These are phyloP conservation scores for Osmerus mordax DNA, from an alignment of 2,113 vertebrate genomes.

Conservation along the genomic window DNA sequence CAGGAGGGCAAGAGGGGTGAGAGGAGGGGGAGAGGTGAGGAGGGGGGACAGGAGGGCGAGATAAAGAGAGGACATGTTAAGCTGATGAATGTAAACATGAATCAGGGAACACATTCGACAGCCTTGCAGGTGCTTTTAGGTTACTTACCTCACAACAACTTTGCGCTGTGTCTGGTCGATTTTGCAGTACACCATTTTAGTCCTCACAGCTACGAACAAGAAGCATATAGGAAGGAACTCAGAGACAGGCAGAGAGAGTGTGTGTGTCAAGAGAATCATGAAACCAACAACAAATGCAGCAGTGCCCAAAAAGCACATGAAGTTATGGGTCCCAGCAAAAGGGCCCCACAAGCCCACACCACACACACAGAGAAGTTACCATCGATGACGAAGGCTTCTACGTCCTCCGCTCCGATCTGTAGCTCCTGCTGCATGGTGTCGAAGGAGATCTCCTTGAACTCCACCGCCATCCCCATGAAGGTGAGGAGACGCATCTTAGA, in stretches of 20 bases:
- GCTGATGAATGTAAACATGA: neutral
- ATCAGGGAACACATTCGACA: neutral
- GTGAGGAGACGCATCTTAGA: slow-evolving; percentile 97
- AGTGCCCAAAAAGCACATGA: no score
- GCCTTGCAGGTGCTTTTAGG: no score
- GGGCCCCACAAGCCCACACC: no score
- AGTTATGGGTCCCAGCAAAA: no score
- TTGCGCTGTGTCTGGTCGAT: slow-evolving; percentile 97
- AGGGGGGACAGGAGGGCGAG: no score
- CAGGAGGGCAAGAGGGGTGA: no score
- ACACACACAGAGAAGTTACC: slow-evolving; percentile 67
- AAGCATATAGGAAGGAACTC: slow-evolving; percentile 20
- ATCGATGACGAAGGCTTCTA: slow-evolving; percentile 97
- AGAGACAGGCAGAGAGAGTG: slow-evolving; percentile 5
- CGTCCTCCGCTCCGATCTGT: slow-evolving; percentile 90
- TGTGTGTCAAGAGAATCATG: neutral
- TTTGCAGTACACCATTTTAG: slow-evolving; percentile 99
- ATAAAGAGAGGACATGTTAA: neutral
- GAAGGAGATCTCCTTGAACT: slow-evolving; percentile 95
- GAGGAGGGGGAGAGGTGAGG: no score
- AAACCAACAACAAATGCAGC: neutral
- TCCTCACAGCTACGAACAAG: slow-evolving; percentile 85
- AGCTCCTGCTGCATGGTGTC: slow-evolving; percentile 97
- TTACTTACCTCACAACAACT: slow-evolving; percentile 92
- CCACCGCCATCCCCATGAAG: slow-evolving; percentile 98